These are phyloP conservation scores for Achroia grisella DNA, from an alignment of 1,140 invertebrate genomes.

Conservation along the genomic window DNA sequence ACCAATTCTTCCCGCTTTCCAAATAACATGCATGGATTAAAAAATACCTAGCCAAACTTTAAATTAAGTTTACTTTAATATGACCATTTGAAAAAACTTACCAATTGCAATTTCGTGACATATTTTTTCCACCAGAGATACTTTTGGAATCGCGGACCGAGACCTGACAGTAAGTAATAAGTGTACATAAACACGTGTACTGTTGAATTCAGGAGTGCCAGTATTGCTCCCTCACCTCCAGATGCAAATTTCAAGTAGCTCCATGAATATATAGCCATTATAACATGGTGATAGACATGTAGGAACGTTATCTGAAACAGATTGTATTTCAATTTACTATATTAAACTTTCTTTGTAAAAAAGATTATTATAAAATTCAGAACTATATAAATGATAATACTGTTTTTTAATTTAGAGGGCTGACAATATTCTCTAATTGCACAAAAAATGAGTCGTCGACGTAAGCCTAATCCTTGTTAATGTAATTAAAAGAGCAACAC, in stretches of 20 bases:
- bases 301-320: constrained; percentile 82
- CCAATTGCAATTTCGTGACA: constrained; percentile 88
- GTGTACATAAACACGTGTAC: constrained; percentile 88
- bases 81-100: no score
- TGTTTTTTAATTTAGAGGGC: background rate
- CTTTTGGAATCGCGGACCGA: constrained; percentile 87
- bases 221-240: constrained; percentile 75
- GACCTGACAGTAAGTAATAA: constrained; percentile 87
- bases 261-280: constrained; percentile 78
- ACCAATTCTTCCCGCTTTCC: no score
- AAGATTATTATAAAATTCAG: no score
- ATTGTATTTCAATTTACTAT: no score
- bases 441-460: no score
- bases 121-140: constrained; percentile 96
- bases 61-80: no score
- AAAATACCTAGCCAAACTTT: no score
- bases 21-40: no score
- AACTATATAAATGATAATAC: background rate
- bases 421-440: no score
- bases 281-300: constrained; percentile 83
- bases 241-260: constrained; percentile 75
- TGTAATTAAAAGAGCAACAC: no score
- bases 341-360: no score
- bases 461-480: no score
- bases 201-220: constrained; percentile 81